Conservation (phyloP, 2,797 vertebrate species). For the Parauchenoglanis ngamensis region DNA sequence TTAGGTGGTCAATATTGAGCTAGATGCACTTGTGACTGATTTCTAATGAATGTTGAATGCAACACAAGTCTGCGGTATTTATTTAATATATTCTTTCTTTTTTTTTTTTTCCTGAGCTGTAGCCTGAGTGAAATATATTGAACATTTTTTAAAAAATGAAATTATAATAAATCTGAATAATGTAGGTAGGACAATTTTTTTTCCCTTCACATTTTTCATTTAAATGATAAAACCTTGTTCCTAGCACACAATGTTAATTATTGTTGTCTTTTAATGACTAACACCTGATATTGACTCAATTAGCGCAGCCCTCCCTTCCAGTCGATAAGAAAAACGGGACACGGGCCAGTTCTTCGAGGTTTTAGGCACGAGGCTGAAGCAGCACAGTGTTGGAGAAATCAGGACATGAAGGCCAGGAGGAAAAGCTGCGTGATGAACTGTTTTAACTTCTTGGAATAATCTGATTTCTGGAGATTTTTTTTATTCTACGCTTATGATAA, state of each 20-base stretch:
- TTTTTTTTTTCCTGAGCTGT: not conserved
- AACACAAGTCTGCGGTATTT: not conserved
- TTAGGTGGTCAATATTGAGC: slow-evolving; percentile 12
- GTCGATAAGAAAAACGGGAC: slow-evolving; percentile 17
- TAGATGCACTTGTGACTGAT: slow-evolving; percentile 12
- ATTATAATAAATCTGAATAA: slow-evolving; percentile 13
- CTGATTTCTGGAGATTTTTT: not conserved
- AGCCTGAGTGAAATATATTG: not conserved
- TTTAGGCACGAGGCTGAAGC: not conserved
- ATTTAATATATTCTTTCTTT: not conserved
- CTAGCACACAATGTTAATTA: slow-evolving; percentile 3
- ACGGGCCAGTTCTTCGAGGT: not conserved
- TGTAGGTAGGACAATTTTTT: not conserved
- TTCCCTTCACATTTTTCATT: not conserved
- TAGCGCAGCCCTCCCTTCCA: not conserved
- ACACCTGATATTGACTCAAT: slow-evolving; percentile 30
- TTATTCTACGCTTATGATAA: not conserved
- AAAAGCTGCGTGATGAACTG: not conserved
- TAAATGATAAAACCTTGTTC: not conserved
- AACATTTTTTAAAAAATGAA: not conserved
- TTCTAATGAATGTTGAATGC: slow-evolving; percentile 17
- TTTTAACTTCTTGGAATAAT: not conserved
- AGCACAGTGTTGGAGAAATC: not conserved
- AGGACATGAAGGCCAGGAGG: slow-evolving; percentile 15
- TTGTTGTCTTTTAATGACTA: slow-evolving; percentile 18